Percentiles rank a stretch among this genome's conserved stretches.
Conservation (phyloP, 2,888 invertebrate species). For the Mesoligia furuncula region DNA sequence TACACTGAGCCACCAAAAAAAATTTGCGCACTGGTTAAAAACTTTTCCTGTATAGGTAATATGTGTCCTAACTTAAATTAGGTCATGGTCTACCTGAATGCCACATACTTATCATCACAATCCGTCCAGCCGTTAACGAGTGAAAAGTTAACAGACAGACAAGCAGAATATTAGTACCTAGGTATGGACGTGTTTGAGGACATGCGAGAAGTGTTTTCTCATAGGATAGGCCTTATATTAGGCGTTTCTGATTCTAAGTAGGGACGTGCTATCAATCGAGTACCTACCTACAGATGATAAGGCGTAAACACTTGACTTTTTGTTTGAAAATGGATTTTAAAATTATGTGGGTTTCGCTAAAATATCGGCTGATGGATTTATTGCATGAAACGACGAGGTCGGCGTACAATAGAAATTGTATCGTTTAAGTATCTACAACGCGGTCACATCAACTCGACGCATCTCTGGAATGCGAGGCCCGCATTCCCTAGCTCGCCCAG, state of each 20-base stretch:
- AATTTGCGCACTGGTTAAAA: too few species aligned
- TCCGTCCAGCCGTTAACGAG: background rate
- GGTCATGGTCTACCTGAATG: background rate
- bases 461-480: too few species aligned
- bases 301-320: constrained; percentile 9
- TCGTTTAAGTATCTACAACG: too few species aligned
- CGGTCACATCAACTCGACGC: too few species aligned
- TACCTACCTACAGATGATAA: constrained; percentile 33
- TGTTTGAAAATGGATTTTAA: constrained; percentile 13
- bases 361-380: constrained; percentile 12
- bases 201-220: background rate
- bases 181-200: background rate
- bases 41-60: too few species aligned
- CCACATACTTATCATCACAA: background rate
- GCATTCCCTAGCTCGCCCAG: too few species aligned
- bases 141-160: background rate
- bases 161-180: background rate
- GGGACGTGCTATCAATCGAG: constrained; percentile 26
- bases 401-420: background rate
- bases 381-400: background rate
- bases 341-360: background rate
- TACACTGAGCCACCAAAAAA: too few species aligned
- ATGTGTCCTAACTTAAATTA: background rate
- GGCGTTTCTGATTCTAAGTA: constrained; percentile 20
- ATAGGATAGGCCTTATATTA: too few species aligned